Evolutionary conservation across 1,140 invertebrate species (phyloP), one percentile per base, ranked within the genome.

Genomic region (Drosophila nannoptera): DNA sequence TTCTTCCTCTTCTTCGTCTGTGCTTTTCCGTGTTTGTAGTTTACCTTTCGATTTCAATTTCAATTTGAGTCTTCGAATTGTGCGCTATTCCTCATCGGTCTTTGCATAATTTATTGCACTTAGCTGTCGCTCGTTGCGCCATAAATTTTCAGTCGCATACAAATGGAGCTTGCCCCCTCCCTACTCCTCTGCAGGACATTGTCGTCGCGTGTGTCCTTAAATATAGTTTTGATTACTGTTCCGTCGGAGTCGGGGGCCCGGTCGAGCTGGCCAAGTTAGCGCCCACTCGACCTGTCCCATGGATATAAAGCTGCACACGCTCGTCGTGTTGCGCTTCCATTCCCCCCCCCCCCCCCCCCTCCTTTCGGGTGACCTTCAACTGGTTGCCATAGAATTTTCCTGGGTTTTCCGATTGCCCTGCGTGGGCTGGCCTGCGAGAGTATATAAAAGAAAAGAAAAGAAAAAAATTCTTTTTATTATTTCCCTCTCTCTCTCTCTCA

Each of bases 91-190:
- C 43, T 66, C 48, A 56, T 59, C 55, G 69, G 38, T 49, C 75
- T 78, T 78, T 82, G 78, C 80, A 82, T 82, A 84, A 84, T 84
- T 84, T 84, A 82, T 82, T 78, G 78, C 80, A 78, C 73, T 82
- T 78, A 73, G 75, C 67, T 84, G 68, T 75, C 61, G 60, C 66
- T 78, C 52, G 54, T 16, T 38, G 38, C 48, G 80, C 65, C 75
- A 83, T 83, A 83, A 83, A 78, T 76, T 73, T 61, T 36, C 45
- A 54, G 7, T 50, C 58, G 22, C 61, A 64, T 38, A 33, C 35
- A 60, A 60, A 71, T 49, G 68, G 50, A 49, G 11, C 9, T 32
- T 14, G 33, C 9, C 2, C 50, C 7, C 31, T 35, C 49, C 32
- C 29, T 36, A 7, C 16, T 56, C 22, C 6, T 22, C 12, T 3